Conservation (phyloP, 1,140 invertebrate species). For the Geopemphigus sp. region DNA sequence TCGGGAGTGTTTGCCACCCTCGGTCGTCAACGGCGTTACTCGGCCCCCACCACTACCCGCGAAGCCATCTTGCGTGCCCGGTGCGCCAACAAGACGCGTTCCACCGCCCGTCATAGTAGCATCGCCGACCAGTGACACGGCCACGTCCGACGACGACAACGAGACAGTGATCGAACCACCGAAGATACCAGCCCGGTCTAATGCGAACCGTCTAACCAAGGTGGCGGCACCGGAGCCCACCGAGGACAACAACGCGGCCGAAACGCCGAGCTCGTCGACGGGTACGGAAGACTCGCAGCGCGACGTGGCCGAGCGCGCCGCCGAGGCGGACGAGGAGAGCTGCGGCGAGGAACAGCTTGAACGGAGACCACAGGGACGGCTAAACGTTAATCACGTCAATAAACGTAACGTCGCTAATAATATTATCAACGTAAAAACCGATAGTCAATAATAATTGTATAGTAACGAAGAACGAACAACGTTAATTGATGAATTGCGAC, state of each 20-base stretch:
- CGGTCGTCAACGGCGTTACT: conserved; percentile 52
- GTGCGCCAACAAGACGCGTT: conserved; percentile 39
- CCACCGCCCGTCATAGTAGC: conserved; percentile 52
- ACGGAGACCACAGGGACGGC: conserved; percentile 20
- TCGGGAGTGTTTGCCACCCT: conserved; percentile 54
- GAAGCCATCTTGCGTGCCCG: conserved; percentile 51
- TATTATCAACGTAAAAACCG: background rate
- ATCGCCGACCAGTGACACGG: conserved; percentile 52
- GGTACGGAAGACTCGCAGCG: conserved; percentile 54
- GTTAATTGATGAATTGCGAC: background rate
- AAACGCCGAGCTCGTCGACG: conserved; percentile 54
- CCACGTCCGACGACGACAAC: conserved; percentile 49
- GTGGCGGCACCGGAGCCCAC: conserved; percentile 18
- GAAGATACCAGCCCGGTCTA: conserved; percentile 28
- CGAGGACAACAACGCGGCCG: conserved; percentile 40
- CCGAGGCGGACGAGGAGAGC: conserved; percentile 53
- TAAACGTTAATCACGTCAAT: background rate
- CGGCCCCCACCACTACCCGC: conserved; percentile 52
- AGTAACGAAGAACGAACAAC: background rate
- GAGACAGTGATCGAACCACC: conserved; percentile 28
- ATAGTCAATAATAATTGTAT: background rate
- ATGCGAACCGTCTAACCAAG: conserved; percentile 50
- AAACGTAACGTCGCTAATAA: conserved; percentile 4
- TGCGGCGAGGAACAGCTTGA: conserved; percentile 52
- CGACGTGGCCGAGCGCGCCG: conserved; percentile 51